A percentile compares a stretch with the other conserved stretches of the same genome.
Evolutionary conservation across 2,888 invertebrate genomes (phyloP).

Genomic region (Napeogenes sylphis): DNA sequence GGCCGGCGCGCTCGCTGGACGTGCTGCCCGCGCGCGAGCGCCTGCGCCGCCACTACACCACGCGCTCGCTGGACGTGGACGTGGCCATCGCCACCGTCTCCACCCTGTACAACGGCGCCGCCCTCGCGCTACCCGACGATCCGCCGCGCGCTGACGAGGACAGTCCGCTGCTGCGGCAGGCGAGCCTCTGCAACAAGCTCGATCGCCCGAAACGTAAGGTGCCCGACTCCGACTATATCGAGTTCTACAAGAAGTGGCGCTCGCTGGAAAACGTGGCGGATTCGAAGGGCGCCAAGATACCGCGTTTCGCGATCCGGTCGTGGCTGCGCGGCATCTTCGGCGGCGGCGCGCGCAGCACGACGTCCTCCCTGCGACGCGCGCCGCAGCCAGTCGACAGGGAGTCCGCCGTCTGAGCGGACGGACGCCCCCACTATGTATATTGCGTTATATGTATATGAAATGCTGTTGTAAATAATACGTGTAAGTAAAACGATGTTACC

Average conservation of each 20-base stretch:
- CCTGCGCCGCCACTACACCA: conserved; percentile 49
- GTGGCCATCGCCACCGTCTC: conserved; percentile 58
- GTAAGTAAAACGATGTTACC: conserved; percentile 78
- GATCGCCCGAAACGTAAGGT: conserved; percentile 61
- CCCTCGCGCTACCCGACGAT: conserved; percentile 59
- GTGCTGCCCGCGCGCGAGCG: conserved; percentile 46
- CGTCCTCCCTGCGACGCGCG: conserved; percentile 63
- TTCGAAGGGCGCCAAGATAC: conserved; percentile 75
- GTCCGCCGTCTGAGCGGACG: conserved; percentile 61
- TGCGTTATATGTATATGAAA: conserved; percentile 63
- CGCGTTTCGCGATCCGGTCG: conserved; percentile 81
- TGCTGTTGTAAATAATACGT: conserved; percentile 74
- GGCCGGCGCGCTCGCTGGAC: conserved; percentile 39
- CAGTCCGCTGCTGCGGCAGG: conserved; percentile 70
- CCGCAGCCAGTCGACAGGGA: conserved; percentile 70
- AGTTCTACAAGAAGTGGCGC: conserved; percentile 85
- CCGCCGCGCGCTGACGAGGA: conserved; percentile 55
- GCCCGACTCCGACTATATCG: conserved; percentile 65
- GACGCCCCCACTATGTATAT: conserved; percentile 39
- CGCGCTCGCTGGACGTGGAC: conserved; percentile 61
- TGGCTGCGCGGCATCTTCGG: conserved; percentile 88
- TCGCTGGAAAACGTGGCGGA: conserved; percentile 84
- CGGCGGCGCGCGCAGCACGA: conserved; percentile 83
- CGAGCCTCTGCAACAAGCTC: conserved; percentile 58
- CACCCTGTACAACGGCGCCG: conserved; percentile 67